Evolutionary conservation across 2,888 invertebrate species (phyloP), one percentile per base, ranked within the genome.

Genomic region (Orthosia cruda): DNA sequence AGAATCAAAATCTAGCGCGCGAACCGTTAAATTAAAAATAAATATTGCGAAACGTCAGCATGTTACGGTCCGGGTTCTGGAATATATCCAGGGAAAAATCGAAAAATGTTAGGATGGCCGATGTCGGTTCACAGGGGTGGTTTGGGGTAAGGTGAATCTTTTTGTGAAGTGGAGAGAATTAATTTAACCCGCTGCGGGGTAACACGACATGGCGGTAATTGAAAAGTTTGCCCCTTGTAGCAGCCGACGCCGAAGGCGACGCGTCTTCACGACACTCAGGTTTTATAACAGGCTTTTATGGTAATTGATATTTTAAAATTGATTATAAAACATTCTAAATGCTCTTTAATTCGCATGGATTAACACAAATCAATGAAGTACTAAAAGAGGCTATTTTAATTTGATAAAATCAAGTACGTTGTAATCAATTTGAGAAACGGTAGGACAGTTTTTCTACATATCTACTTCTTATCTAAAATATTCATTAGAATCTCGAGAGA

Each of bases 111-210:
- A 91, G 91, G 87, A 92, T 90, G 91, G 93, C 92, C 93, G 93
- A 90, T 92, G 94, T 92, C 93, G 93, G 93, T 92, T 93, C 93
- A 89, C 93, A 92, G 89, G 92, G 92, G 88, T 90, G 92, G 90
- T 86, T 90, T 89, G 92, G 92, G 91, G 95, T 93, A 94, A 95
- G 95, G 94, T 95, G 95, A 96, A 96, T 96, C 96, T 96, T 96
- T 96, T 96, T 96, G 96, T 96, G 96, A 96, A 97, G 95, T 95
- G 95, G 94, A 96, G 96, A 93, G 96, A 96, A 96, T 96, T 97
- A 97, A 97, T 96, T 97, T 96, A 96, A 96, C 96, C 96, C 96
- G 96, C 96, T 96, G 96, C 96, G 96, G 96, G 97, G 97, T 96
- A 95, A 95, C 96, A 96, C 96, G 97, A 95, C 96, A 95, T 93